Evolutionary conservation across 1,140 invertebrate species (phyloP).

Genomic region (Bombus sylvicola): DNA sequence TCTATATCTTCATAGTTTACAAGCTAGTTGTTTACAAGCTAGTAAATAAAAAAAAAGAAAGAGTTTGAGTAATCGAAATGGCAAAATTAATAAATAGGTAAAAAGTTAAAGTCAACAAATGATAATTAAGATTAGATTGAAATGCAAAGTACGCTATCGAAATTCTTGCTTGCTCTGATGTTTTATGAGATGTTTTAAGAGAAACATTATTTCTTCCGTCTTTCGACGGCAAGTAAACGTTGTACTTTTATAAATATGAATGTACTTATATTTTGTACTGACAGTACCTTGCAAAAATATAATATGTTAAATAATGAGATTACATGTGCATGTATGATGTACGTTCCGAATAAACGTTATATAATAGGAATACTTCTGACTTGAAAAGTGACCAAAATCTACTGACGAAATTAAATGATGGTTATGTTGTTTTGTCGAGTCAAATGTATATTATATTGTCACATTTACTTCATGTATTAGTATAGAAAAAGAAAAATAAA

Average conservation of each 20-base stretch:
- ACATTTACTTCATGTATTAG: slow-evolving; percentile 60
- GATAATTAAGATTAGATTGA: neutral
- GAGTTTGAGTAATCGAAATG: neutral
- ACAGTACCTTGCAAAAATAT: slow-evolving; percentile 39
- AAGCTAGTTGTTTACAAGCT: neutral
- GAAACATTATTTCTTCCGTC: slow-evolving; percentile 55
- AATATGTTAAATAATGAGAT: slow-evolving; percentile 39
- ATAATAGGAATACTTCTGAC: slow-evolving; percentile 18
- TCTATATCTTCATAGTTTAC: neutral
- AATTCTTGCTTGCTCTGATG: slow-evolving; percentile 42
- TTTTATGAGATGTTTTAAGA: slow-evolving; percentile 44
- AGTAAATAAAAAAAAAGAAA: neutral
- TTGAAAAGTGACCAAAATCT: slow-evolving; percentile 12
- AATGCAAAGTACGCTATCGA: slow-evolving; percentile 1
- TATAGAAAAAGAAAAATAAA: slow-evolving; percentile 58
- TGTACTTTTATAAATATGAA: slow-evolving; percentile 74
- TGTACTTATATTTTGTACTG: slow-evolving; percentile 69
- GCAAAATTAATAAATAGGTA: neutral
- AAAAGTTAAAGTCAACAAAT: neutral
- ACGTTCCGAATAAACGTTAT: slow-evolving; percentile 48
- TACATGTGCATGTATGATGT: slow-evolving; percentile 41
- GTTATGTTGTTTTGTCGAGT: slow-evolving; percentile 41
- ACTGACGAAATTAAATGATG: slow-evolving; percentile 6
- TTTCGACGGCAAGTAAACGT: slow-evolving; percentile 55
- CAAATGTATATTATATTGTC: slow-evolving; percentile 28